Evolutionary conservation across 2,888 invertebrate species (phyloP).

Genomic region (Choristoneura rosaceana): DNA sequence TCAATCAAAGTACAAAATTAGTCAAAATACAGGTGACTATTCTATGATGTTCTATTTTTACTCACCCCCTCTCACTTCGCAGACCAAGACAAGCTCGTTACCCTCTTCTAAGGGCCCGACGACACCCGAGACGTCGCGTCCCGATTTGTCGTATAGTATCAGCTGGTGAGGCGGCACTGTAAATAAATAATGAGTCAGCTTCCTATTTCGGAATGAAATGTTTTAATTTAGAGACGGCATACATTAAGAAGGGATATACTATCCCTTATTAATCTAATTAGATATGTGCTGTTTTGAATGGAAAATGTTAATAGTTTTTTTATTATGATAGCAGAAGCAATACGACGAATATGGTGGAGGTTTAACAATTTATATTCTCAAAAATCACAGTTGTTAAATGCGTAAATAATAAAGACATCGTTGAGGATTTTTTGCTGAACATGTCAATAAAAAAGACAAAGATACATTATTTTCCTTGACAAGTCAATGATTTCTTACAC

Average conservation of each 20-base stretch:
- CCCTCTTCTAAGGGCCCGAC: slow-evolving; percentile 94
- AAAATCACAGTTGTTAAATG: neutral
- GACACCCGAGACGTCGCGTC: slow-evolving; percentile 91
- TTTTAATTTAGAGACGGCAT: neutral
- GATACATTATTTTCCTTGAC: neutral
- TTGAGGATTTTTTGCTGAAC: neutral
- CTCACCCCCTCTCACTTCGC: slow-evolving; percentile 96
- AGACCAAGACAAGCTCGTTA: slow-evolving; percentile 92
- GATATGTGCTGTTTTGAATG: neutral
- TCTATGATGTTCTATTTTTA: neutral
- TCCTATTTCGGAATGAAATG: neutral
- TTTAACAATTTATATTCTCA: too few species aligned
- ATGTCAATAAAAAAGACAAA: neutral
- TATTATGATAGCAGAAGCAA: too few species aligned
- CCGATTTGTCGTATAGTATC: slow-evolving; percentile 93
- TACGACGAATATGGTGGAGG: too few species aligned
- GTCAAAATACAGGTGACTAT: neutral
- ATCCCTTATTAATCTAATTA: too few species aligned
- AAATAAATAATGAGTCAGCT: slow-evolving; percentile 44
- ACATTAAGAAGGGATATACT: neutral
- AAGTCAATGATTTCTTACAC: neutral
- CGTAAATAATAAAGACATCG: neutral
- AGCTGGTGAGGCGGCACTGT: slow-evolving; percentile 95
- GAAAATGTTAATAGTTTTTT: neutral
- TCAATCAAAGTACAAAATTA: too few species aligned